Conservation (phyloP, 2,797 vertebrate genomes). For the Denticeps clupeoides region DNA sequence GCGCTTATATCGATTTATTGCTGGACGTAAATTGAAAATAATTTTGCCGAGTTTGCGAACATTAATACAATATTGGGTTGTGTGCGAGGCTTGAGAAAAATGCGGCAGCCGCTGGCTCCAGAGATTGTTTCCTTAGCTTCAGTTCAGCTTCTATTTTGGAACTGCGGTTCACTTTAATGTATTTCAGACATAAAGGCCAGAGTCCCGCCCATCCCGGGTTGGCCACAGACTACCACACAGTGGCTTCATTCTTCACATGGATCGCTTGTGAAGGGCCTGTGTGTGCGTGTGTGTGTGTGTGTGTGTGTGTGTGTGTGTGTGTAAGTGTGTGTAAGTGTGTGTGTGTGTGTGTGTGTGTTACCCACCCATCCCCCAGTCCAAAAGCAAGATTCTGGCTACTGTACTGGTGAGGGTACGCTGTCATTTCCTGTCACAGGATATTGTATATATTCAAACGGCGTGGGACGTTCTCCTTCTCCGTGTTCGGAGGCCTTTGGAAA, state of each 20-base stretch:
- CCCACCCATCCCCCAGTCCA: background rate
- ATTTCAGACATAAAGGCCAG: constrained; percentile 49
- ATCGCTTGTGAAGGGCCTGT: no score
- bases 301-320: constrained; percentile 3
- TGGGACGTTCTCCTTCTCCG: constrained; percentile 33
- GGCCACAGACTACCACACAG: constrained; percentile 53
- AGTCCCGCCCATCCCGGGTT: constrained; percentile 27
- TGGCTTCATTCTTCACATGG: constrained; percentile 56
- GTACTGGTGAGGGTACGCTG: constrained; percentile 36
- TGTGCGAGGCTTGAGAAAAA: no score
- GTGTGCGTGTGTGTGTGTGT: background rate
- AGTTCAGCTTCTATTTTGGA: constrained; percentile 54
- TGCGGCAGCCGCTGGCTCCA: no score
- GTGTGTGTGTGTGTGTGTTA: constrained; percentile 4
- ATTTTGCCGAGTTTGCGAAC: no score
- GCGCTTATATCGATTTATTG: no score
- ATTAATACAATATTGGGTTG: no score
- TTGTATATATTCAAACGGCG: constrained; percentile 33
- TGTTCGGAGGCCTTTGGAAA: constrained; percentile 6
- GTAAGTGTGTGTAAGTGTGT: constrained; percentile 18
- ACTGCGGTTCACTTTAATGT: constrained; percentile 55
- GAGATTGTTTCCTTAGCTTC: background rate
- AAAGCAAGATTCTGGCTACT: no score
- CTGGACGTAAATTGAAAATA: no score
- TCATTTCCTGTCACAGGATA: constrained; percentile 51